Evolutionary conservation across 37 sponge, comb jelly and placozoan genomes (phyloP).

Genomic region (Dysidea cf. avara): DNA sequence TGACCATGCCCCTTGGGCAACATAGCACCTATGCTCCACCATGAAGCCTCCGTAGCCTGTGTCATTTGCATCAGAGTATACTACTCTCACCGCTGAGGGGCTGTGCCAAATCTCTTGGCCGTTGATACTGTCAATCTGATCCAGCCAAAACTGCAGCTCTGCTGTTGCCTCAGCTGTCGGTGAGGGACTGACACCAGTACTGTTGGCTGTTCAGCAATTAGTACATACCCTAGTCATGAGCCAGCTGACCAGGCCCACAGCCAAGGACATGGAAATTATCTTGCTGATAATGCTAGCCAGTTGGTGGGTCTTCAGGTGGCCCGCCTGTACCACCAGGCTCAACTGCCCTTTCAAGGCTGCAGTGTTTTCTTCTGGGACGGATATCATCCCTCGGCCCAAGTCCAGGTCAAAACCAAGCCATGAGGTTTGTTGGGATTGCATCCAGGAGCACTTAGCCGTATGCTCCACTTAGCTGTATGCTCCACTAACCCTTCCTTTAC

Average conservation of each 20-base stretch:
- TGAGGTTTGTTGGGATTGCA: neutral
- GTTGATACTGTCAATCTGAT: constrained; percentile 6
- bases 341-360: too few species aligned
- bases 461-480: constrained; percentile 10
- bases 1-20: constrained; percentile 26
- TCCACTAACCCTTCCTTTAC: constrained; percentile 8
- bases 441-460: too few species aligned
- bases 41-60: constrained; percentile 37
- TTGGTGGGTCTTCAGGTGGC: too few species aligned
- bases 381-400: constrained; percentile 12
- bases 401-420: constrained; percentile 33
- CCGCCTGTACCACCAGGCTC: too few species aligned
- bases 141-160: constrained; percentile 28
- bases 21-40: neutral
- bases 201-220: neutral
- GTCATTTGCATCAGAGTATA: constrained; percentile 37
- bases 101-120: constrained; percentile 14
- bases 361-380: constrained; percentile 19
- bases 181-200: constrained; percentile 6
- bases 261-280: constrained; percentile 16
- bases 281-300: constrained; percentile 26
- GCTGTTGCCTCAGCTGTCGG: neutral
- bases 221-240: constrained; percentile 21
- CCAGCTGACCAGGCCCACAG: neutral
- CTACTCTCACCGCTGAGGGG: constrained; percentile 25